These are phyloP conservation scores for Varecia variegata DNA, from an alignment of 2,797 vertebrate species.

Conservation along the genomic window DNA sequence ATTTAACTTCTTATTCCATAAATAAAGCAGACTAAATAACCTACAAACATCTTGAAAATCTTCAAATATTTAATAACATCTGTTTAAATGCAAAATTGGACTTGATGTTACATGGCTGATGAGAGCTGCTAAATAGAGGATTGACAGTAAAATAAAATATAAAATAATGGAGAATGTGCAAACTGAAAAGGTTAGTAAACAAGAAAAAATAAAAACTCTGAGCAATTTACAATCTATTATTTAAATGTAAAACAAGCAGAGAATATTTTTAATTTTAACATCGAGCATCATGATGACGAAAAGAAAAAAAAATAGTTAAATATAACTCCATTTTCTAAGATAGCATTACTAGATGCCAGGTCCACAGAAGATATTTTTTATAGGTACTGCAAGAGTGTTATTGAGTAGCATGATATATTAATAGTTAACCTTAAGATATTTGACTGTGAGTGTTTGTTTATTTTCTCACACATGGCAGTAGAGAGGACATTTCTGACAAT, in stretches of 20 bases:
- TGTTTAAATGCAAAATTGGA: background rate
- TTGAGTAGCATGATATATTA: background rate
- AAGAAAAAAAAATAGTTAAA: background rate
- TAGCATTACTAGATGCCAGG: background rate
- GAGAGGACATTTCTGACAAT: background rate
- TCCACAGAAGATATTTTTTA: background rate
- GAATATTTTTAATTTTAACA: background rate
- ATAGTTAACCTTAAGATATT: background rate
- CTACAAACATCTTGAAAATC: background rate
- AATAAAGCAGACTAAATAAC: background rate
- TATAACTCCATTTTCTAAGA: background rate
- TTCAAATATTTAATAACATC: background rate
- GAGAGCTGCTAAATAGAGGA: background rate
- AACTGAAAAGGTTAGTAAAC: background rate
- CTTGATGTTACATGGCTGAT: background rate
- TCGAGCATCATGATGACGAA: background rate
- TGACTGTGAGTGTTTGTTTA: background rate
- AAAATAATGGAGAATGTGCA: background rate
- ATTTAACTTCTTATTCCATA: background rate
- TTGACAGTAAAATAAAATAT: background rate
- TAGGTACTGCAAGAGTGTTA: background rate
- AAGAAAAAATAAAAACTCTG: background rate
- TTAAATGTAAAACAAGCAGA: background rate
- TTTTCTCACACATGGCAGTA: background rate
- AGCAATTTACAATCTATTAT: background rate